Evolutionary conservation across 2,797 vertebrate species (phyloP).

Genomic region (Crocidura indochinensis): DNA sequence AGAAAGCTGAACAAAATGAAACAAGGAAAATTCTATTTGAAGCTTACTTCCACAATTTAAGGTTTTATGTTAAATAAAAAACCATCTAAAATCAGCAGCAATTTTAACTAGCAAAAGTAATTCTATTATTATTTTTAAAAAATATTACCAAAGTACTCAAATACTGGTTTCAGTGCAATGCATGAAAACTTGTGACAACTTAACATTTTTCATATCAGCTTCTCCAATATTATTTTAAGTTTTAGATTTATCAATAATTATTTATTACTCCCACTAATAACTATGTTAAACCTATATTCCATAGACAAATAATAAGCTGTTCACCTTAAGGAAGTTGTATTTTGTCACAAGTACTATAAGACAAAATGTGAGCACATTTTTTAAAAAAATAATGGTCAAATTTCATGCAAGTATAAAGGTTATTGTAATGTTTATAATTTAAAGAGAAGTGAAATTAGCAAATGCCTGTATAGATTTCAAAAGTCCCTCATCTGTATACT

Average conservation of each 20-base stretch:
- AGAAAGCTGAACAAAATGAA: neutral
- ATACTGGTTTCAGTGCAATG: neutral
- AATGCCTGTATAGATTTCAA: neutral
- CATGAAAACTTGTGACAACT: neutral
- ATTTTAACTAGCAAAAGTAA: too few relatives aligned
- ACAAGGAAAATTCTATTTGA: neutral
- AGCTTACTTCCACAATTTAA: neutral
- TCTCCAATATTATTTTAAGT: neutral
- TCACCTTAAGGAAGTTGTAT: neutral
- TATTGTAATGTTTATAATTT: neutral
- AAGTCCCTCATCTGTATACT: neutral
- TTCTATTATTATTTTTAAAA: too few relatives aligned
- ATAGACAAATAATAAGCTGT: conserved; percentile 23
- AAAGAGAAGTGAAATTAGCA: neutral
- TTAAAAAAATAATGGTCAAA: neutral
- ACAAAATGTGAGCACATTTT: neutral
- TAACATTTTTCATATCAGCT: neutral
- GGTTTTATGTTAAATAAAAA: conserved; percentile 46
- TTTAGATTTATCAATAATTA: neutral
- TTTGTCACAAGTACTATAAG: neutral
- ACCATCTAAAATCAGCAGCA: neutral
- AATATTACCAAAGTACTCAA: neutral
- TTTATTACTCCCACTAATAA: neutral
- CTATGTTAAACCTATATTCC: neutral
- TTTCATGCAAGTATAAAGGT: neutral